Percentiles rank a stretch among this genome's conserved stretches.
Evolutionary conservation across 92 coral and sea anemone genomes (phyloP).

Genomic region (Virgularia gustaviana): DNA sequence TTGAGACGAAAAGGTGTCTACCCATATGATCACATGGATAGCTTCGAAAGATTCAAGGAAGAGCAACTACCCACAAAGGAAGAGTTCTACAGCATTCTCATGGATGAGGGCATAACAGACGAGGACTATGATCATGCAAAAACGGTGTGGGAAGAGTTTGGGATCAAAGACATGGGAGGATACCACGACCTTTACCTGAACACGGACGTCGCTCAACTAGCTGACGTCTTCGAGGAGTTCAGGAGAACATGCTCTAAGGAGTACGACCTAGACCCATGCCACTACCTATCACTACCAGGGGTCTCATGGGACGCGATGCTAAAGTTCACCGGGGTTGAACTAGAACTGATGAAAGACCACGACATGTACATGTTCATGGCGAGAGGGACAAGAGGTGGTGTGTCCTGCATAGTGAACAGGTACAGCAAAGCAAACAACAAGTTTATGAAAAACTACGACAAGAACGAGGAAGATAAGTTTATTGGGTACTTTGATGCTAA

Average conservation of each 20-base stretch:
- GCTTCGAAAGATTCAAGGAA: neutral
- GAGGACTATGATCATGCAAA: conserved; percentile 8
- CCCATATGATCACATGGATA: neutral
- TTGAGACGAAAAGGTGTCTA: neutral
- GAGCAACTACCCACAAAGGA: neutral
- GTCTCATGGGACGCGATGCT: conserved; percentile 36
- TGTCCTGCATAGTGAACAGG: neutral
- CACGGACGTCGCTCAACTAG: neutral
- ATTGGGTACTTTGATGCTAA: conserved; percentile 36
- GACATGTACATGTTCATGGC: conserved; percentile 14
- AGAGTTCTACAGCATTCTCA: no score
- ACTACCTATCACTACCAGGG: neutral
- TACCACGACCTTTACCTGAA: conserved; percentile 32
- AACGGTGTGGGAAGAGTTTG: conserved; percentile 7
- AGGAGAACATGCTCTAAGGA: neutral
- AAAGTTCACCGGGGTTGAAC: neutral
- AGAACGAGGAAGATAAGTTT: neutral
- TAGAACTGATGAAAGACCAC: neutral
- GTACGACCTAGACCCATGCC: neutral
- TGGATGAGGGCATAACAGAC: conserved; percentile 1
- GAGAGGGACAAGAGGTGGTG: neutral
- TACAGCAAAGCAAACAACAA: conserved; percentile 18
- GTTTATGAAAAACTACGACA: conserved; percentile 6
- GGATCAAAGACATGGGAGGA: neutral
- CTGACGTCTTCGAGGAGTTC: conserved; percentile 27